Percentiles rank a stretch among this genome's conserved stretches.
Conservation (phyloP, 2,113 vertebrate species). For the Baryphthengus martii region DNA sequence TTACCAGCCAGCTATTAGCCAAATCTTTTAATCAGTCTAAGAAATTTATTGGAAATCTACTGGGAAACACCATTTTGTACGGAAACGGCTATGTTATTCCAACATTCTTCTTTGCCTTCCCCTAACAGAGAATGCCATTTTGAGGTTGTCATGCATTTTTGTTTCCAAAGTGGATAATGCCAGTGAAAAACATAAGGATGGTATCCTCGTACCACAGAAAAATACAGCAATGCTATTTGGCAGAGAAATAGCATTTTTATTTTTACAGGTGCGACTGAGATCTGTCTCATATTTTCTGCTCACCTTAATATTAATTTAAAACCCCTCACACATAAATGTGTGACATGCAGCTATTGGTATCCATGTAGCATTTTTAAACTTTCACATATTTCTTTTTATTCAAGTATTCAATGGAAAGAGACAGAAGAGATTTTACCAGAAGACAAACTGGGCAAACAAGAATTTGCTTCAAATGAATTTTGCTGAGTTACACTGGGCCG, state of each 20-base stretch:
- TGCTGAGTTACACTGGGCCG: not conserved
- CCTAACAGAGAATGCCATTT: not conserved
- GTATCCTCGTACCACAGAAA: not conserved
- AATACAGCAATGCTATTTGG: not conserved
- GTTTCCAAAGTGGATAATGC: not conserved
- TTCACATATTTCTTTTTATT: not conserved
- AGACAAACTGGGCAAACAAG: not conserved
- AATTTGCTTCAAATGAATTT: not conserved
- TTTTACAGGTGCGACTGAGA: conserved; percentile 29
- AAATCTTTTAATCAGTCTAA: not conserved
- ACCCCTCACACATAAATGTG: not conserved
- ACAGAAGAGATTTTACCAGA: not conserved
- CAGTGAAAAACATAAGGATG: not conserved
- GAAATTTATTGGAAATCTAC: not conserved
- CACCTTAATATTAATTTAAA: not conserved
- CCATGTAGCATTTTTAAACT: not conserved
- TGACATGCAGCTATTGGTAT: not conserved
- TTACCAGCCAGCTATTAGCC: not conserved
- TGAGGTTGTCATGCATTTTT: not conserved
- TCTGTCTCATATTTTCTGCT: not conserved
- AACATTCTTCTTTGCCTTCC: not conserved
- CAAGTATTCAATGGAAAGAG: not conserved
- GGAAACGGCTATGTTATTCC: not conserved
- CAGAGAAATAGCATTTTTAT: not conserved
- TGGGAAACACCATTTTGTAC: not conserved